Evolutionary conservation across 2,797 vertebrate species (phyloP).

Genomic region (Coreius guichenoti): DNA sequence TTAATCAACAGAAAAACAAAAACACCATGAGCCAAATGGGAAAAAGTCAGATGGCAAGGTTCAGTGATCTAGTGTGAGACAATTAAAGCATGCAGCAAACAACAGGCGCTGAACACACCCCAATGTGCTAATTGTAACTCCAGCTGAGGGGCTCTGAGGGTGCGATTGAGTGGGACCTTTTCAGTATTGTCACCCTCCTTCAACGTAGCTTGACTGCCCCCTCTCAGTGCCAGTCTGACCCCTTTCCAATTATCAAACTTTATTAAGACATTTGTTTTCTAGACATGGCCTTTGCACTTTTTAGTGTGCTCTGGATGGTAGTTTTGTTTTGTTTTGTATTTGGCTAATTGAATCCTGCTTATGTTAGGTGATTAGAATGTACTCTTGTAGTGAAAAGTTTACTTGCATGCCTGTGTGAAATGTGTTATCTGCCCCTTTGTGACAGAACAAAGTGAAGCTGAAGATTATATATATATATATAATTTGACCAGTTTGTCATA

Average conservation of each 20-base stretch:
- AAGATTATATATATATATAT: background rate
- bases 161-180: conserved; percentile 47
- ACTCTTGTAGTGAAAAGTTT: conserved; percentile 20
- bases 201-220: background rate
- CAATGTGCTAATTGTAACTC: conserved; percentile 61
- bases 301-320: conserved; percentile 6
- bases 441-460: background rate
- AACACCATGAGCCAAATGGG: conserved; percentile 42
- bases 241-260: conserved; percentile 51
- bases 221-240: conserved; percentile 30
- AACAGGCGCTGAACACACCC: conserved; percentile 38
- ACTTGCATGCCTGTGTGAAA: background rate
- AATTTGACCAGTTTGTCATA: background rate
- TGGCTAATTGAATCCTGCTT: conserved; percentile 53
- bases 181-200: conserved; percentile 34
- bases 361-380: conserved; percentile 26
- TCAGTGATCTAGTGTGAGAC: conserved; percentile 52
- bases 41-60: conserved; percentile 56
- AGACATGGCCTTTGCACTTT: conserved; percentile 35
- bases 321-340: conserved; percentile 29
- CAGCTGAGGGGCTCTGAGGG: conserved; percentile 58
- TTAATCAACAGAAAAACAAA: conserved; percentile 54
- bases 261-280: conserved; percentile 42
- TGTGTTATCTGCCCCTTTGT: conserved; percentile 8
- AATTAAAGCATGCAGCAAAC: conserved; percentile 57